Conservation (phyloP, 2,797 vertebrate genomes). For the Bradypodion ventrale region DNA sequence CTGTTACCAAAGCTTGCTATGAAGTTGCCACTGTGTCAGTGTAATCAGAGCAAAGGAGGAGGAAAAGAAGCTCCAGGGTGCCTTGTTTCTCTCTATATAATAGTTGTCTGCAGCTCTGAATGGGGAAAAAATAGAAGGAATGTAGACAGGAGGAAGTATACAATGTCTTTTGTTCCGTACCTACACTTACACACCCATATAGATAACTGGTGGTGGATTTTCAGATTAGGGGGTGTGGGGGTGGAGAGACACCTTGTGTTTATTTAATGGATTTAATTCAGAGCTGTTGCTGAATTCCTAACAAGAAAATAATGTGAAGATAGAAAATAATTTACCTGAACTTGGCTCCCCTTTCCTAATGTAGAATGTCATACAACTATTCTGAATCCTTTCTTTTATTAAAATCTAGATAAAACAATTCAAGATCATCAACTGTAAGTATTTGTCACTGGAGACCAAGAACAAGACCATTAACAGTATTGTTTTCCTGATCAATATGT, state of each 20-base stretch:
- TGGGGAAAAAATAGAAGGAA: not conserved
- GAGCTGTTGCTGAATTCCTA: conserved; percentile 8
- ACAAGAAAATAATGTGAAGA: conserved; percentile 16
- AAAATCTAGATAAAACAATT: not conserved
- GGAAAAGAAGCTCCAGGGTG: not conserved
- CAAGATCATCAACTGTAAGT: too few relatives aligned
- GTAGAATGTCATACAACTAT: not conserved
- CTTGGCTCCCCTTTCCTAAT: too few relatives aligned
- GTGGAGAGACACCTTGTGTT: too few relatives aligned
- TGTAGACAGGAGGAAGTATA: not conserved
- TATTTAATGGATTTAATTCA: not conserved
- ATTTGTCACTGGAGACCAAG: too few relatives aligned
- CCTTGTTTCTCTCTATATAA: not conserved
- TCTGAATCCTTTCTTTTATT: not conserved
- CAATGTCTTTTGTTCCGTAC: not conserved
- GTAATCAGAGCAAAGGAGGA: not conserved
- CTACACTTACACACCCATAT: not conserved
- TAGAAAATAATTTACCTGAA: conserved; percentile 11
- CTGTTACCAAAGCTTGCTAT: not conserved
- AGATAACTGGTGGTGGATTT: too few relatives aligned
- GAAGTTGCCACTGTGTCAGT: conserved; percentile 1
- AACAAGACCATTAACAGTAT: too few relatives aligned
- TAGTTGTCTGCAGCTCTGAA: not conserved
- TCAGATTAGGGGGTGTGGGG: too few relatives aligned
- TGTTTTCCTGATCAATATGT: too few relatives aligned